A percentile compares a stretch with the other conserved stretches of the same genome.
Conservation (phyloP, 2,113 vertebrate species). For the Megalops atlanticus region DNA sequence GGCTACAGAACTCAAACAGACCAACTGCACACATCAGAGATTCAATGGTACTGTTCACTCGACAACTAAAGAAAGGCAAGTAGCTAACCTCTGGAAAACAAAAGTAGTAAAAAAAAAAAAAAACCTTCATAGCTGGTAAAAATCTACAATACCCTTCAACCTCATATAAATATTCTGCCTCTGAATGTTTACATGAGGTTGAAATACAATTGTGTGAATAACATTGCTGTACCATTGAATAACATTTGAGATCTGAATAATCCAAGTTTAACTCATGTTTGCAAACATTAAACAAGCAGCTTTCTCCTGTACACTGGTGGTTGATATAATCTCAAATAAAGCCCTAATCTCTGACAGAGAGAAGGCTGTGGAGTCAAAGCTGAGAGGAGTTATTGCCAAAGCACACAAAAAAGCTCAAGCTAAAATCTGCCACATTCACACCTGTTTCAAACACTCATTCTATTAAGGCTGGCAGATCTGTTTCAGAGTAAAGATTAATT, state of each 20-base stretch:
- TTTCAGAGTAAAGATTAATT: slow-evolving; percentile 50
- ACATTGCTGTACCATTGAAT: neutral
- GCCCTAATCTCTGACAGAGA: slow-evolving; percentile 29
- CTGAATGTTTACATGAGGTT: neutral
- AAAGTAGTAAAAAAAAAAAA: neutral
- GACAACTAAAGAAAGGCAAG: neutral
- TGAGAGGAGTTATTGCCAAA: slow-evolving; percentile 39
- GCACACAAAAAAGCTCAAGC: slow-evolving; percentile 48
- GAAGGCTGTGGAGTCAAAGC: slow-evolving; percentile 27
- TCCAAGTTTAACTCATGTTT: slow-evolving; percentile 23
- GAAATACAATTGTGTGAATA: neutral
- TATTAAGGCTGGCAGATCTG: slow-evolving; percentile 36
- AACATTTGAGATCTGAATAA: slow-evolving; percentile 10
- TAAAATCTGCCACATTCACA: slow-evolving; percentile 45
- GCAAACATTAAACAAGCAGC: neutral
- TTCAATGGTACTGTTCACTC: neutral
- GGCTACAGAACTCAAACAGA: neutral
- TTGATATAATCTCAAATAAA: slow-evolving; percentile 31
- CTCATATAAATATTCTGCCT: neutral
- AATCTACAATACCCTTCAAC: no score
- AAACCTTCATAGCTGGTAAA: no score
- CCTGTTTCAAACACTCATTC: slow-evolving; percentile 41
- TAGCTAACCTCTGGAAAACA: neutral
- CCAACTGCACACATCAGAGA: no score
- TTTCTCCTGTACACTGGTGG: neutral